Conservation (phyloP, 2,888 invertebrate genomes). For the Sisyra terminalis region DNA sequence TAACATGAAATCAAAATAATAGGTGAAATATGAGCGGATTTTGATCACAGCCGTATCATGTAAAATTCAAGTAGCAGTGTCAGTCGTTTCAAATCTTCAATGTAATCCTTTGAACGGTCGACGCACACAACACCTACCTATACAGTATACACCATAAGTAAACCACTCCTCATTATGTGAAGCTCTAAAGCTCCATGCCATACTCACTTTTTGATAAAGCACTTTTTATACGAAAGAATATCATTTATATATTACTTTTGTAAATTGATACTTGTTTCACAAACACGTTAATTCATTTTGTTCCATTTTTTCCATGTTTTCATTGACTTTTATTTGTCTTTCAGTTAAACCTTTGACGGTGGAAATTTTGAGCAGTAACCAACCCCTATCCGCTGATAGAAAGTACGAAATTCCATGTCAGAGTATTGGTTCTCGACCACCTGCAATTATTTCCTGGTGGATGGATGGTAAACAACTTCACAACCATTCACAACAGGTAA, state of each 20-base stretch:
- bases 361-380: conserved; percentile 61
- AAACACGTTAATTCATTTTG: no score
- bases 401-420: conserved; percentile 70
- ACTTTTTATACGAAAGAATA: no score
- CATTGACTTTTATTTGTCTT: conserved; percentile 18
- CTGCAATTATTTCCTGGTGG: conserved; percentile 76
- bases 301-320: no score
- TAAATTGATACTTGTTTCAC: no score
- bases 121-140: no score
- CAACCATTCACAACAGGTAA: conserved; percentile 33
- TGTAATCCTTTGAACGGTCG: conserved; percentile 4
- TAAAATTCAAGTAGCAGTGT: conserved; percentile 9
- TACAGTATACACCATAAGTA: no score
- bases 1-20: conserved; percentile 3
- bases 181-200: no score
- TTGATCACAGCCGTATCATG: conserved; percentile 4
- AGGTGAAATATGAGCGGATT: conserved; percentile 1
- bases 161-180: no score
- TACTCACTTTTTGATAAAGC: no score
- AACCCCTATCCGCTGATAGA: conserved; percentile 69
- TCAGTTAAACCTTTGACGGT: conserved; percentile 69
- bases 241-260: no score
- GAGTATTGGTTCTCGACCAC: conserved; percentile 69
- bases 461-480: conserved; percentile 53
- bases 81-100: conserved; percentile 3